Evolutionary conservation across 2,888 invertebrate genomes (phyloP).

Genomic region (Heterodera filipjevi): DNA sequence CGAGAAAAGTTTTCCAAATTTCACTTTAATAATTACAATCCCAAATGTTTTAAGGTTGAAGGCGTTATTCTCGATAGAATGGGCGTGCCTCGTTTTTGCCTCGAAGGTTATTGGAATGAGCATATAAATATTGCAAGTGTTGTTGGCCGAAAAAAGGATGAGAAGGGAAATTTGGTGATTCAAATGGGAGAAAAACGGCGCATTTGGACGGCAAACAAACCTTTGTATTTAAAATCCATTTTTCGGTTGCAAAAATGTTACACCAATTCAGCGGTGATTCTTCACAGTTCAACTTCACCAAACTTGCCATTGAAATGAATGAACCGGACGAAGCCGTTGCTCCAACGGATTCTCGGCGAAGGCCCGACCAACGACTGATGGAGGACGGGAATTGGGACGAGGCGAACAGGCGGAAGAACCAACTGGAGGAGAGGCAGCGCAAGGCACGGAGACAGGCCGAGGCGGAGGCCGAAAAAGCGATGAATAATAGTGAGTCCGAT

Average conservation of each 20-base stretch:
- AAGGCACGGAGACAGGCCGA: conserved; percentile 79
- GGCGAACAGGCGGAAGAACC: conserved; percentile 73
- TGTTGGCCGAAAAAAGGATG: conserved; percentile 68
- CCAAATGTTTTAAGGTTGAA: conserved; percentile 72
- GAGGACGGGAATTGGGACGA: conserved; percentile 83
- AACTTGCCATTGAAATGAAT: conserved; percentile 92
- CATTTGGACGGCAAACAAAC: conserved; percentile 83
- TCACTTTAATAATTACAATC: background rate
- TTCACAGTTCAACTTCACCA: conserved; percentile 87
- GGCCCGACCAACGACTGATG: conserved; percentile 98
- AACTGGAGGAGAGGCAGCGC: conserved; percentile 90
- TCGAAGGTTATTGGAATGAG: conserved; percentile 90
- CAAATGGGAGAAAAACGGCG: conserved; percentile 84
- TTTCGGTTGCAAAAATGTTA: no score
- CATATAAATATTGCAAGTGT: conserved; percentile 83
- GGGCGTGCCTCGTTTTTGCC: conserved; percentile 73
- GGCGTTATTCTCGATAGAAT: conserved; percentile 72
- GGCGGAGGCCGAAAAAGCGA: conserved; percentile 75
- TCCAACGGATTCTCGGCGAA: conserved; percentile 86
- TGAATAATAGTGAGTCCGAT: conserved; percentile 66
- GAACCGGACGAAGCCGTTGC: conserved; percentile 89
- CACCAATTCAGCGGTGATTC: conserved; percentile 20
- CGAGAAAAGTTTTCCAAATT: conserved; percentile 77
- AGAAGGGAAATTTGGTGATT: conserved; percentile 75
- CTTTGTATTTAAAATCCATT: conserved; percentile 65